Evolutionary conservation across 1,140 invertebrate species (phyloP), one percentile per base, ranked within the genome.

Genomic region (Telenomus remus): DNA sequence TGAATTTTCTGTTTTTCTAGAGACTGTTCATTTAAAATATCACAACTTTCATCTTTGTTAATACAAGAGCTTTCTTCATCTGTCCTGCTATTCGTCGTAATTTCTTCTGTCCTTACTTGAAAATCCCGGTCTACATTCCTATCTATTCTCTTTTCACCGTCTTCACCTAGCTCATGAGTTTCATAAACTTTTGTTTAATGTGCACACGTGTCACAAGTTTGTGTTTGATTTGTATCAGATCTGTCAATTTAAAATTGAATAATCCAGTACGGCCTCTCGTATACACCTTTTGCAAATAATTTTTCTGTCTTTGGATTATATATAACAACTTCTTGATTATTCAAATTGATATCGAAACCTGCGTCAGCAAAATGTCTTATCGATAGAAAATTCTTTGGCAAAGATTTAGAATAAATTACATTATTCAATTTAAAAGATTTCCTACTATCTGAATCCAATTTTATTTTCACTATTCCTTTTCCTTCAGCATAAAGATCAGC

Each of bases 261-360:
- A 11, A 65, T 11, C 61, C 61, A 65, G 14, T 65, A 65, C 6
- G 61, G 61, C 9, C 8, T 55, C 27, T 55, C 16, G 19, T 65
- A 47, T 0, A 55, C 5, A 0, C 61, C 61, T 8, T n/a, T 33
- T 1, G 46, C 35, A 39, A 55, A 43, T 4, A 42, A 7, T 49
- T 65, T 16, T 13, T 48, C 48, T 6, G 61, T 48, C 1, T 27
- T 0, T n/a, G 51, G 61, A 55, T 65, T 33, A 8, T 39, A 39
- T 11, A 65, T 65, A n/a, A 19, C 4, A n/a, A 65, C 46, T 37
- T 11, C 6, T 19, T 37, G 19, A n/a, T 55, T 44, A 37, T 65
- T 44, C 4, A 65, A 47, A 4, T 14, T 0, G 19, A 65, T 12
- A 14, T 11, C 12, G 48, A 34, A 49, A n/a, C 61, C 51, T 4